These are phyloP conservation scores for Melanostoma scalare DNA, from an alignment of 2,888 invertebrate genomes.

Conservation along the genomic window DNA sequence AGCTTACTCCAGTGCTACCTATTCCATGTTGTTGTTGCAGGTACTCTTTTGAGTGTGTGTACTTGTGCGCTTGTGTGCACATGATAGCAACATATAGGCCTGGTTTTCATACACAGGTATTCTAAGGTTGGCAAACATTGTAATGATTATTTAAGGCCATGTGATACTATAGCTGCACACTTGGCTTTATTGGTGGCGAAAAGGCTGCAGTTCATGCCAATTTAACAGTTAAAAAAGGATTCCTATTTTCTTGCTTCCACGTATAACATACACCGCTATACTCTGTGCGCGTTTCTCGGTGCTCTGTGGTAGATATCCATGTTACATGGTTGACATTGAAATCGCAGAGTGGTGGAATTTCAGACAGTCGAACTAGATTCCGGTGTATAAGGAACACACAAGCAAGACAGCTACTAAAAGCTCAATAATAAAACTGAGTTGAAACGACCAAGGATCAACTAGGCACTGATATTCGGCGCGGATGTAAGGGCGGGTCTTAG, in stretches of 20 bases:
- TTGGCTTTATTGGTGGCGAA: conserved; percentile 60
- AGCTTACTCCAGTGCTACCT: not conserved
- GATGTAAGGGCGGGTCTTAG: not conserved
- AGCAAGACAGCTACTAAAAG: conserved; percentile 28
- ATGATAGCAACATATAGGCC: not conserved
- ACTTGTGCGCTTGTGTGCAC: conserved; percentile 24
- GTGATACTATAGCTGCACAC: conserved; percentile 47
- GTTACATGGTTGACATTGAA: conserved; percentile 41
- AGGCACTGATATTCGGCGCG: conserved; percentile 19
- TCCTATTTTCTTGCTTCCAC: not conserved
- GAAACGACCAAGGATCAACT: conserved; percentile 29
- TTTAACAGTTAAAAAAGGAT: conserved; percentile 18
- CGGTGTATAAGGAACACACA: conserved; percentile 17
- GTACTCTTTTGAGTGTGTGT: not conserved
- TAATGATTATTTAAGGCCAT: conserved; percentile 52
- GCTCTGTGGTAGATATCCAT: not conserved
- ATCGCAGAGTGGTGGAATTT: conserved; percentile 37
- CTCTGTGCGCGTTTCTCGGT: not conserved
- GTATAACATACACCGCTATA: not conserved
- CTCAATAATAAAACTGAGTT: conserved; percentile 47
- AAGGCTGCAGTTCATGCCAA: conserved; percentile 44
- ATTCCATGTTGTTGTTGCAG: not conserved
- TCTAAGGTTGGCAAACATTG: conserved; percentile 53
- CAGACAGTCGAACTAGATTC: conserved; percentile 40
- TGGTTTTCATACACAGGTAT: conserved; percentile 47